Percentiles rank a stretch among this genome's conserved stretches.
These are phyloP conservation scores for Thamnaconus septentrionalis DNA, from an alignment of 2,113 vertebrate species.

Conservation along the genomic window DNA sequence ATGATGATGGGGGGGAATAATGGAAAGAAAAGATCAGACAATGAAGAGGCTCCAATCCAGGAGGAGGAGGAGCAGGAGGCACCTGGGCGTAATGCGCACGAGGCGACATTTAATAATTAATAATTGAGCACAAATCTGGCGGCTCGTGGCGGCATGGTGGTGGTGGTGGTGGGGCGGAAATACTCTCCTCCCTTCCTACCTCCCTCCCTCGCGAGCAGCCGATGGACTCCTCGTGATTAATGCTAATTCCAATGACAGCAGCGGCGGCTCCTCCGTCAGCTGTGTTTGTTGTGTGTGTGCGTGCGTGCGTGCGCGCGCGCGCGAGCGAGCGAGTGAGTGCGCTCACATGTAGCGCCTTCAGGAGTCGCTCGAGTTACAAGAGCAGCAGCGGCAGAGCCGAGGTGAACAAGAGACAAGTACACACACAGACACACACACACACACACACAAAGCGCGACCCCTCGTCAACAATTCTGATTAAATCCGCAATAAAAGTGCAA, in stretches of 20 bases:
- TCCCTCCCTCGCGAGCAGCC: constrained; percentile 17
- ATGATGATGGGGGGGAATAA: neutral
- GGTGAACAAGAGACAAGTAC: constrained; percentile 58
- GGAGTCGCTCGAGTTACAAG: constrained; percentile 76
- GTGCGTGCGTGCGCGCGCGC: neutral
- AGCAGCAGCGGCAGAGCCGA: constrained; percentile 61
- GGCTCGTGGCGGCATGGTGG: too few species aligned
- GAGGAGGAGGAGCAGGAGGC: too few species aligned
- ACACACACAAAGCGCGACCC: constrained; percentile 61
- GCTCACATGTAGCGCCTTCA: constrained; percentile 70
- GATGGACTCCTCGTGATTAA: constrained; percentile 61
- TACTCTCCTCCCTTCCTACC: neutral
- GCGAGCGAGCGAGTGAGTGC: neutral
- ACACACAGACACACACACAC: constrained; percentile 21
- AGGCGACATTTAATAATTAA: constrained; percentile 9
- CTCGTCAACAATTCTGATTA: constrained; percentile 57
- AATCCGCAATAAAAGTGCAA: constrained; percentile 9
- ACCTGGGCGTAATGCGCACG: constrained; percentile 14
- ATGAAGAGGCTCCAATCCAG: constrained; percentile 28
- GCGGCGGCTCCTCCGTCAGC: constrained; percentile 68
- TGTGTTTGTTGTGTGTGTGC: constrained; percentile 26
- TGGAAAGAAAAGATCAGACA: constrained; percentile 23
- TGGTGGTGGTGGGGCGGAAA: too few species aligned
- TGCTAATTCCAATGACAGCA: constrained; percentile 69
- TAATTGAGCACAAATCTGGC: neutral